These are phyloP conservation scores for Sternotherus odoratus DNA, from an alignment of 2,797 vertebrate genomes.

Conservation along the genomic window DNA sequence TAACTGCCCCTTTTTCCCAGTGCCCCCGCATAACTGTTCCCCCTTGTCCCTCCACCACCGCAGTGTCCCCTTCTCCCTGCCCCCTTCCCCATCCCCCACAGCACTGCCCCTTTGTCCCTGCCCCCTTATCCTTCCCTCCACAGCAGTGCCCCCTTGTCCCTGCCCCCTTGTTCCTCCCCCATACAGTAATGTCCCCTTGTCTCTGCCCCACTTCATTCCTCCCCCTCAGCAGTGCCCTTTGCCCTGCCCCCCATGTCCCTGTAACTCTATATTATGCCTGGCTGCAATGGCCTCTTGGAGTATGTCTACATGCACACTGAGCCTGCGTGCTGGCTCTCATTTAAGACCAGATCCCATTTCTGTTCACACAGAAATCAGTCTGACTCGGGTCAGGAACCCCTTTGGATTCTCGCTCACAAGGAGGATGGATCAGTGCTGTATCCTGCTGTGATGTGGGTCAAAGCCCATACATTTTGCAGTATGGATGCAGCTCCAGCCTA, in stretches of 20 bases:
- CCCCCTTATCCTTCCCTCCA: too few relatives aligned
- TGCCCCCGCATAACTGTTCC: not conserved
- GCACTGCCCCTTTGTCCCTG: not conserved
- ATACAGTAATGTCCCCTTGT: not conserved
- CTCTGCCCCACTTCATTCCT: not conserved
- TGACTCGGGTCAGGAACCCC: too few relatives aligned
- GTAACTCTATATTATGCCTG: not conserved
- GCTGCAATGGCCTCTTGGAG: not conserved
- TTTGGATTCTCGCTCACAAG: too few relatives aligned
- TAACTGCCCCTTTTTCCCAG: not conserved
- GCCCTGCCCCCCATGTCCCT: fast-evolving
- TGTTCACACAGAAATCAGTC: too few relatives aligned
- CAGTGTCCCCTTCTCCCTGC: fast-evolving
- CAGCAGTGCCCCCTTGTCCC: not conserved
- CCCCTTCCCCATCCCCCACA: not conserved
- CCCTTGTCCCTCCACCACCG: too few relatives aligned
- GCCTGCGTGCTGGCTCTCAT: too few relatives aligned
- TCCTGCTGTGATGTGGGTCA: too few relatives aligned
- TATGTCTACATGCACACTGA: not conserved
- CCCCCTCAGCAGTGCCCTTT: not conserved
- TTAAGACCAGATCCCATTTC: too few relatives aligned
- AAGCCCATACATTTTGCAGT: too few relatives aligned
- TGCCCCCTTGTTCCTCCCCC: not conserved
- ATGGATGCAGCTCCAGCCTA: too few relatives aligned
- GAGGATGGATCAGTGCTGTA: too few relatives aligned